Conservation (phyloP, 2,113 vertebrate species). For the Regulus satrapa region DNA sequence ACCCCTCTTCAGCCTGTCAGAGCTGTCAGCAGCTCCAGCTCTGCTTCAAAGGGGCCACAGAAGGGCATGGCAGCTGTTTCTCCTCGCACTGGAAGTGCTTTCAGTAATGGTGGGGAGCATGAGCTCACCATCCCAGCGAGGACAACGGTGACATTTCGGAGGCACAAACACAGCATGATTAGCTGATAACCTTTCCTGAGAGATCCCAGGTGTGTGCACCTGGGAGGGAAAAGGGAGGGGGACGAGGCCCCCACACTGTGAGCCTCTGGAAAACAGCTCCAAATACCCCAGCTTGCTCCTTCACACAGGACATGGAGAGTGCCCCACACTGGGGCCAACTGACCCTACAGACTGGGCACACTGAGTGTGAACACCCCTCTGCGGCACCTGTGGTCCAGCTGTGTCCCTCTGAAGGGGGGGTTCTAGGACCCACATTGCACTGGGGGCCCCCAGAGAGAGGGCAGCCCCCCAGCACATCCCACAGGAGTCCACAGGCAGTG, state of each 20-base stretch:
- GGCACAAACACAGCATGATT: neutral
- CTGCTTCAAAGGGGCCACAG: neutral
- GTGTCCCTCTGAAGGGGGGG: neutral
- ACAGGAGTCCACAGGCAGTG: accelerated
- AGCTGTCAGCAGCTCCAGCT: neutral
- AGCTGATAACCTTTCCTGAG: constrained; percentile 47
- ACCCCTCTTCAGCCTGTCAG: neutral
- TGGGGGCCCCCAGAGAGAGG: accelerated
- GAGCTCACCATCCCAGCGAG: neutral
- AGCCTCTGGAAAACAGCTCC: neutral
- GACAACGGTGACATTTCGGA: constrained; percentile 51
- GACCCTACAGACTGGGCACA: neutral
- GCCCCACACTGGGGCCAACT: neutral
- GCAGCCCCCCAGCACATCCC: neutral
- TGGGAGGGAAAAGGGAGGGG: neutral
- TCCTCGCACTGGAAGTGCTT: neutral
- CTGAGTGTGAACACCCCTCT: neutral
- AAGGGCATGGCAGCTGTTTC: neutral
- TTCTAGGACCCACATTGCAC: neutral
- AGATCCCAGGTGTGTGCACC: neutral
- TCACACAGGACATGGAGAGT: neutral
- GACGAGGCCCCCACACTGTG: accelerated
- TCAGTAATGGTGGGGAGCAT: neutral
- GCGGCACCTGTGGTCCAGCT: accelerated
- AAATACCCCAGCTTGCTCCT: neutral